Evolutionary conservation across 2,113 vertebrate genomes (phyloP).

Genomic region (Dromiciops gliroides): DNA sequence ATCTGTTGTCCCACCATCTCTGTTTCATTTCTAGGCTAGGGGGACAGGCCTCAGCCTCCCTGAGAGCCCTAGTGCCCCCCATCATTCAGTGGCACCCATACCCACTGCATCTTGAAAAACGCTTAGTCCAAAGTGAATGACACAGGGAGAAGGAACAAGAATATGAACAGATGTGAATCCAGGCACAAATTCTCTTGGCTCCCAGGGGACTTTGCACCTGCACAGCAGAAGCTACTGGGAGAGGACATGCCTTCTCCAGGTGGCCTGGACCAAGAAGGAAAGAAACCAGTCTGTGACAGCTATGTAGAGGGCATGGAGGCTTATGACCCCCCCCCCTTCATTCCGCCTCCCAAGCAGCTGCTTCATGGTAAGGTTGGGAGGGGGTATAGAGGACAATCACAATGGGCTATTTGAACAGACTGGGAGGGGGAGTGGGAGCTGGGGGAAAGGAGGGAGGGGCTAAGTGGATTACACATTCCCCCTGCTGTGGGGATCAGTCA

Average conservation of each 20-base stretch:
- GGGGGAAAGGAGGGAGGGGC: neutral
- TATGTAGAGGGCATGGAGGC: neutral
- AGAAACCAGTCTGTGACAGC: neutral
- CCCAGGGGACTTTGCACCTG: neutral
- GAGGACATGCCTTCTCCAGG: neutral
- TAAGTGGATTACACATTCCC: neutral
- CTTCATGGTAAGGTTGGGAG: slow-evolving; percentile 72
- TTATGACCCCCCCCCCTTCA: neutral
- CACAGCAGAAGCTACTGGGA: neutral
- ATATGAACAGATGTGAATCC: neutral
- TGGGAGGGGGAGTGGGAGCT: neutral
- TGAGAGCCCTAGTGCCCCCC: neutral
- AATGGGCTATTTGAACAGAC: slow-evolving; percentile 20
- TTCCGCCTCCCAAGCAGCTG: neutral
- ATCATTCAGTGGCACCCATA: neutral
- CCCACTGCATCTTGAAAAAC: neutral
- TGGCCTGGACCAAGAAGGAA: neutral
- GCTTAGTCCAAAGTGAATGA: neutral
- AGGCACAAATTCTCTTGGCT: neutral
- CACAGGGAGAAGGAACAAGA: neutral
- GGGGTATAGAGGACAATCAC: neutral
- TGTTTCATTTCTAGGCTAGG: neutral
- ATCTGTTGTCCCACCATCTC: neutral
- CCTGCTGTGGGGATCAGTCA: slow-evolving; percentile 50
- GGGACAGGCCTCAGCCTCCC: slow-evolving; percentile 47